Conservation (phyloP, 2,888 invertebrate genomes). For the Aethes cnicana region DNA sequence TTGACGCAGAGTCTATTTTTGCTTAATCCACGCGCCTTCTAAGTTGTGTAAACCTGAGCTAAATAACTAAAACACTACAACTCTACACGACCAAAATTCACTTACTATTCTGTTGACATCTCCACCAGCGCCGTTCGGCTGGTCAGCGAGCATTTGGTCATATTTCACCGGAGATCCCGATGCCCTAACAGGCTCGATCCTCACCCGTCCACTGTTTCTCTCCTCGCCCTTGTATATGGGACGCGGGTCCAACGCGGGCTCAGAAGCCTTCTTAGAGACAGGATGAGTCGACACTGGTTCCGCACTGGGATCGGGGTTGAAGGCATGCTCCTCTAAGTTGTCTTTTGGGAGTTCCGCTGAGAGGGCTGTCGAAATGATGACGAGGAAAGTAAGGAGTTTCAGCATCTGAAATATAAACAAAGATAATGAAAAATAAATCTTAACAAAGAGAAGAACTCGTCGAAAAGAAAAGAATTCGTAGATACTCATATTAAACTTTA, state of each 20-base stretch:
- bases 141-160: conserved; percentile 69
- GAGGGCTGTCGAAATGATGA: conserved; percentile 44
- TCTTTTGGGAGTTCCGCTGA: conserved; percentile 60
- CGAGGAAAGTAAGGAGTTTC: conserved; percentile 41
- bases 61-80: conserved; percentile 22
- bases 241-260: conserved; percentile 44
- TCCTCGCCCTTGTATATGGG: conserved; percentile 64
- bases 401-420: conserved; percentile 62
- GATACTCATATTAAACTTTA: too few species aligned
- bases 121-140: conserved; percentile 45
- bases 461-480: too few species aligned
- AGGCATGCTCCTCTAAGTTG: conserved; percentile 46
- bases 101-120: conserved; percentile 69
- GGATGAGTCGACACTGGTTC: conserved; percentile 48
- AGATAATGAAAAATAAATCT: not conserved
- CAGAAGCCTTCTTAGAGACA: conserved; percentile 48
- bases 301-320: conserved; percentile 50
- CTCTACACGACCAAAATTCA: conserved; percentile 25
- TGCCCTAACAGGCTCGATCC: conserved; percentile 59
- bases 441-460: too few species aligned
- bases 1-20: too few species aligned
- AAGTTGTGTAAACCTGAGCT: too few species aligned
- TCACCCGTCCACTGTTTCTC: conserved; percentile 50
- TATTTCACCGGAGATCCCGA: conserved; percentile 57
- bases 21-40: too few species aligned